Conservation (phyloP, 2,888 invertebrate species). For the Bellardia bayeri region DNA sequence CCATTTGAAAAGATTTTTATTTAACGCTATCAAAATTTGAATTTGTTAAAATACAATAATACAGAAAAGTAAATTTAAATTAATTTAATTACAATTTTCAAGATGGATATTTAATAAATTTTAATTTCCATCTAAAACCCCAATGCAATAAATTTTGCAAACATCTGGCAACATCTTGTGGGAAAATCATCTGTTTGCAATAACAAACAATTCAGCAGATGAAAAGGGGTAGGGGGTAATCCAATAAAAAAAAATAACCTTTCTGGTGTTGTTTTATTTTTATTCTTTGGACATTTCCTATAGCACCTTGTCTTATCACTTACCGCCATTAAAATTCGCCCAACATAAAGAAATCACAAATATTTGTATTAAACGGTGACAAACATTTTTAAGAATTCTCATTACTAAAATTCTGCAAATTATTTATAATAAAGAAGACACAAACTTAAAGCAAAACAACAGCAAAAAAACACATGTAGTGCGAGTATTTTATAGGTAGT, state of each 20-base stretch:
- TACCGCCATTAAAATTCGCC: constrained; percentile 40
- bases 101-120: too few species aligned
- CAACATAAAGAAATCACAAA: constrained; percentile 43
- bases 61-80: too few species aligned
- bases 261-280: neutral
- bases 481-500: neutral
- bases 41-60: too few species aligned
- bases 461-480: constrained; percentile 27
- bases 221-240: neutral
- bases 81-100: too few species aligned
- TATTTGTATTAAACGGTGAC: constrained; percentile 4
- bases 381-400: constrained; percentile 40
- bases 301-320: constrained; percentile 35
- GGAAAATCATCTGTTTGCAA: neutral
- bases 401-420: constrained; percentile 34
- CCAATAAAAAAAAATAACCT: neutral
- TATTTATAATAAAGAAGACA: neutral
- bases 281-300: constrained; percentile 1
- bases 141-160: neutral
- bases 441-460: constrained; percentile 8
- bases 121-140: too few species aligned
- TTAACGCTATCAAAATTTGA: too few species aligned
- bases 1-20: too few species aligned
- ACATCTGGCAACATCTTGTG: constrained; percentile 15
- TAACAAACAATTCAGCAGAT: neutral